phyloP scores from a whole-genome alignment of 1,140 invertebrate species.

The Diachasma alloeum region DNA sequence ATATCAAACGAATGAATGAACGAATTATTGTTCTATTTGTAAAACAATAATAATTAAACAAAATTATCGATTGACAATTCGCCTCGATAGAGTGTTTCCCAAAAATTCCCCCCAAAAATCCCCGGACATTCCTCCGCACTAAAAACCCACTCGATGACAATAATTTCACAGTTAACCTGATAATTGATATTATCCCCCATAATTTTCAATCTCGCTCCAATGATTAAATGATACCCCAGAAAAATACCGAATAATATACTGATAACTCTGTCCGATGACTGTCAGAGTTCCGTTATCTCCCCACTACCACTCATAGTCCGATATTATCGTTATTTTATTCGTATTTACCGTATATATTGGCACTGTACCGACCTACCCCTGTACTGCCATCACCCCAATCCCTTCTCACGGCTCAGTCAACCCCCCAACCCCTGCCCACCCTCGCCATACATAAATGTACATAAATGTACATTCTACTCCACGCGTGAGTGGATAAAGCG shows the following conservation, averaged over 20 bases:
- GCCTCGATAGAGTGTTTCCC: too few relatives aligned
- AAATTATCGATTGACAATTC: too few relatives aligned
- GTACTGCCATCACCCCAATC: not conserved
- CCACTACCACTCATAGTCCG: not conserved
- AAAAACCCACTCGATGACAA: too few relatives aligned
- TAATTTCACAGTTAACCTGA: too few relatives aligned
- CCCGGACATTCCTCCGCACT: too few relatives aligned
- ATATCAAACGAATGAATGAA: too few relatives aligned
- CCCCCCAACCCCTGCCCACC: not conserved
- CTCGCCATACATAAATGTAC: slow-evolving; percentile 28
- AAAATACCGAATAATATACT: not conserved
- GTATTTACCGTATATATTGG: slow-evolving; percentile 41
- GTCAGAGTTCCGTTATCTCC: not conserved
- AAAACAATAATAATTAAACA: too few relatives aligned
- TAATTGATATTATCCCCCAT: too few relatives aligned
- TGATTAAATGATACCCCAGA: not conserved
- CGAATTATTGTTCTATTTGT: too few relatives aligned
- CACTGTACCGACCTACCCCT: not conserved
- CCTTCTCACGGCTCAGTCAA: not conserved
- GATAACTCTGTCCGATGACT: not conserved
- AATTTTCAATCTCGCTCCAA: too few relatives aligned
- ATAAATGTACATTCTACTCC: slow-evolving; percentile 11
- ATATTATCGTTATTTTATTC: slow-evolving; percentile 55
- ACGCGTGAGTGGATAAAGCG: not conserved
- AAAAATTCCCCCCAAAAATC: too few relatives aligned